Evolutionary conservation across 2,888 invertebrate species (phyloP).

Genomic region (Drosophila crucigera): DNA sequence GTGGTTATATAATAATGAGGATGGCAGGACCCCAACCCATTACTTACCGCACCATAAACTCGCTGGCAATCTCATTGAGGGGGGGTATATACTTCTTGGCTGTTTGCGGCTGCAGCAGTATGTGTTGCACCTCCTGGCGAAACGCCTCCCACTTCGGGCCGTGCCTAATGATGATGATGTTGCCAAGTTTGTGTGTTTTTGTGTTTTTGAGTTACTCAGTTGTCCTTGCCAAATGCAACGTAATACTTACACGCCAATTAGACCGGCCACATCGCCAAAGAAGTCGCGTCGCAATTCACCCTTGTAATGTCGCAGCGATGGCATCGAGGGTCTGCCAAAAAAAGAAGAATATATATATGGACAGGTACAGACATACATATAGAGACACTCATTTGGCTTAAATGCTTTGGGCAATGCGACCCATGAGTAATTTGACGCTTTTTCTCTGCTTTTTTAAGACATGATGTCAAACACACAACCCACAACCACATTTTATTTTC

Average conservation of each 20-base stretch:
- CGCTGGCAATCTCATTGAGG: slow-evolving; percentile 90
- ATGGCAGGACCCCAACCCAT: slow-evolving; percentile 16
- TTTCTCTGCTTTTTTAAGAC: slow-evolving; percentile 3
- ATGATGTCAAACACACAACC: slow-evolving; percentile 19
- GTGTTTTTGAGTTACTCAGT: not conserved
- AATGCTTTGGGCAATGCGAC: slow-evolving; percentile 35
- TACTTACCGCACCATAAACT: slow-evolving; percentile 90
- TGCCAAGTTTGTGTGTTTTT: slow-evolving; percentile 1
- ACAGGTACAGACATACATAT: not conserved
- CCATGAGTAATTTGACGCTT: slow-evolving; percentile 50
- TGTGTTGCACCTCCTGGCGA: slow-evolving; percentile 93
- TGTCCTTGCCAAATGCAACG: slow-evolving; percentile 42
- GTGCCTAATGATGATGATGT: slow-evolving; percentile 87
- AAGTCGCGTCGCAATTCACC: slow-evolving; percentile 89
- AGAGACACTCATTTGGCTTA: not conserved
- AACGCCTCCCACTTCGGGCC: slow-evolving; percentile 95
- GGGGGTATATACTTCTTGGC: slow-evolving; percentile 91
- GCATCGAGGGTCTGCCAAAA: slow-evolving; percentile 88
- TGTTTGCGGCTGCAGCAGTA: slow-evolving; percentile 92
- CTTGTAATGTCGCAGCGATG: slow-evolving; percentile 90
- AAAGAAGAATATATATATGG: not conserved
- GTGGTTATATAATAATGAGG: slow-evolving; percentile 44
- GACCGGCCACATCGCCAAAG: slow-evolving; percentile 90
- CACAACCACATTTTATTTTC: slow-evolving; percentile 24
- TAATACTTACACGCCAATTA: slow-evolving; percentile 90